Conservation (phyloP, 2,113 vertebrate genomes). For the Bettongia penicillata region DNA sequence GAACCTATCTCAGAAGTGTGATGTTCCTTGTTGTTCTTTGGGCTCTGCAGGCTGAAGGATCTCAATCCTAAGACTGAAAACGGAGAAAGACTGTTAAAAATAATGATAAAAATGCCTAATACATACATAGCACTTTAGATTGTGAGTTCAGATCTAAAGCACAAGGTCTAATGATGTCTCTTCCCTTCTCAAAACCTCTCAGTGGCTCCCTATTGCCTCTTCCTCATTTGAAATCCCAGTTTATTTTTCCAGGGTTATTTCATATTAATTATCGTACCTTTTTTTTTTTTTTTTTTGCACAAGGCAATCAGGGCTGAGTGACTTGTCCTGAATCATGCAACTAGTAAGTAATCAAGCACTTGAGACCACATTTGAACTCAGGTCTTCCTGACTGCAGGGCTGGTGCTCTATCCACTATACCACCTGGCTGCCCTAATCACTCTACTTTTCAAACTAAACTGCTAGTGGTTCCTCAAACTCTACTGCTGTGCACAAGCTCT, state of each 20-base stretch:
- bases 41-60: slow-evolving; percentile 40
- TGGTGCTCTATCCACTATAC: too few species aligned
- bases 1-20: slow-evolving; percentile 84
- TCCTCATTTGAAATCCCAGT: neutral
- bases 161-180: neutral
- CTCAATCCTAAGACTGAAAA: slow-evolving; percentile 60
- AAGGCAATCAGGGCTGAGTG: too few species aligned
- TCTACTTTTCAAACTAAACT: neutral
- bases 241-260: neutral
- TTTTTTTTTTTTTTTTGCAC: too few species aligned
- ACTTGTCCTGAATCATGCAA: too few species aligned
- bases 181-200: neutral
- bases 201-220: neutral
- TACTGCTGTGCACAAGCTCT: neutral
- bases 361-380: too few species aligned
- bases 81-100: neutral
- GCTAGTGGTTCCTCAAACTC: neutral
- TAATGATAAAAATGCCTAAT: neutral
- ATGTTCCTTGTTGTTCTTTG: slow-evolving; percentile 86
- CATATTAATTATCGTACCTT: neutral
- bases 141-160: neutral
- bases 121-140: neutral
- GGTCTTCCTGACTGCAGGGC: too few species aligned
- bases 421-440: neutral
- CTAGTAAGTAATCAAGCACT: too few species aligned